Conservation (phyloP, 2,888 invertebrate species). For the Cyrtodaria siliqua region DNA sequence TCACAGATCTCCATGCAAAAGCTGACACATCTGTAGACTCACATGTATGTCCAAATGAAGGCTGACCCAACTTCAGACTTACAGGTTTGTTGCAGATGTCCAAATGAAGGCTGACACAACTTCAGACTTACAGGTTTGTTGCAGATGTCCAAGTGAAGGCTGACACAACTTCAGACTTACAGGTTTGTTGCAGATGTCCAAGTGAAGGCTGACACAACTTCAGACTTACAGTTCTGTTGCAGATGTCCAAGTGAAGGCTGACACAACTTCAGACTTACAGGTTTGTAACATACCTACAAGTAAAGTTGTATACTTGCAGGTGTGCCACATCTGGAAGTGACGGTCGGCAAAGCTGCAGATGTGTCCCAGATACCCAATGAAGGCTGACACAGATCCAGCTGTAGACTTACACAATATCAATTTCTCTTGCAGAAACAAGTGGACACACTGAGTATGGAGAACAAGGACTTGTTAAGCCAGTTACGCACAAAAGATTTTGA, state of each 20-base stretch:
- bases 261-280: constrained; percentile 13
- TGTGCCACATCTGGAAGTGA: constrained; percentile 38
- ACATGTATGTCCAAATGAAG: constrained; percentile 36
- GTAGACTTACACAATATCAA: no score
- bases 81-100: constrained; percentile 42
- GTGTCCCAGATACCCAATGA: constrained; percentile 39
- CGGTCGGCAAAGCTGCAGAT: neutral
- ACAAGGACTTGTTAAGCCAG: constrained; percentile 46
- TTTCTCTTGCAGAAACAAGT: constrained; percentile 24
- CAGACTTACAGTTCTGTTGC: constrained; percentile 19
- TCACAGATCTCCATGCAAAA: constrained; percentile 41
- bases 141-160: constrained; percentile 38
- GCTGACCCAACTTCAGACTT: neutral
- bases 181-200: constrained; percentile 48
- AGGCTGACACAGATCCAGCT: neutral
- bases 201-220: constrained; percentile 7
- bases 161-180: constrained; percentile 1
- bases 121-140: constrained; percentile 33
- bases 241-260: constrained; percentile 35
- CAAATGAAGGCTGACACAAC: constrained; percentile 21
- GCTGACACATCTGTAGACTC: neutral
- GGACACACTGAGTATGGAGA: constrained; percentile 44
- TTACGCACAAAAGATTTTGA: constrained; percentile 31
- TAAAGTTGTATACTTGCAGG: no score
- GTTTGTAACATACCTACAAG: no score